Base-by-base conservation (phyloP, 2,797 vertebrate genomes). In the Neosilurus mollespiculum region DNA sequence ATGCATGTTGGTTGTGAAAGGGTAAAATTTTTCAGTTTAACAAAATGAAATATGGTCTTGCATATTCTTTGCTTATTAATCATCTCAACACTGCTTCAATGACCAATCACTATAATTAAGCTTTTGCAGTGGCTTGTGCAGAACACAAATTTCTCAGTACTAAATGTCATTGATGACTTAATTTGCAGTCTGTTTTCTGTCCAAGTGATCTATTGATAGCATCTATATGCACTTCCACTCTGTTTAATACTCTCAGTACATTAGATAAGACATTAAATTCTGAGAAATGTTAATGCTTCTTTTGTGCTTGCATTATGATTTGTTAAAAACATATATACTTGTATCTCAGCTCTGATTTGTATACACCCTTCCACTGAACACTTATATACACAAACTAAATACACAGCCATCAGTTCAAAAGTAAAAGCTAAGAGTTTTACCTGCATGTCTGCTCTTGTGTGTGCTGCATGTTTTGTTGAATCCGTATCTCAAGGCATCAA, bases 371-470 rank as follows among this genome's bases (percentile, higher is more conserved):
- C 66, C 22, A 59, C 26, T 51, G 15, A 54, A 26, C 30, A 73
- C 59, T 58, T 34, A 16, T 15, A 71, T 51, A 72, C 71, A 49
- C 3, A 73, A 54, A 18, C n/a, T 53, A 66, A 16, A 58, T 69
- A 20, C 37, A 37, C 22, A 2, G 59, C 64, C 53, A 34, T 62
- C 15, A 61, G 81, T 71, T 81, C 65, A 15, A 49, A 83, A 72
- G 59, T 64, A 59, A 69, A 78, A 81, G 78, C 71, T 51, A 20
- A 54, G 80, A 56, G 49, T 51, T 80, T 83, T 82, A 72, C 70
- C 65, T 76, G 66, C 87, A 81, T 84, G 87, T 82, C 84, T 58
- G 49, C 78, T 87, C 87, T 81, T 87, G 87, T 81, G 87, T 81
- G 72, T 71, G 62, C 58, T 64, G 80, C 76, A 67, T 82, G 87